Percentiles rank a stretch among this genome's conserved stretches.
phyloP scores from a whole-genome alignment of 37 sponge, comb jelly and placozoan genomes.

The Spongia lamella region DNA sequence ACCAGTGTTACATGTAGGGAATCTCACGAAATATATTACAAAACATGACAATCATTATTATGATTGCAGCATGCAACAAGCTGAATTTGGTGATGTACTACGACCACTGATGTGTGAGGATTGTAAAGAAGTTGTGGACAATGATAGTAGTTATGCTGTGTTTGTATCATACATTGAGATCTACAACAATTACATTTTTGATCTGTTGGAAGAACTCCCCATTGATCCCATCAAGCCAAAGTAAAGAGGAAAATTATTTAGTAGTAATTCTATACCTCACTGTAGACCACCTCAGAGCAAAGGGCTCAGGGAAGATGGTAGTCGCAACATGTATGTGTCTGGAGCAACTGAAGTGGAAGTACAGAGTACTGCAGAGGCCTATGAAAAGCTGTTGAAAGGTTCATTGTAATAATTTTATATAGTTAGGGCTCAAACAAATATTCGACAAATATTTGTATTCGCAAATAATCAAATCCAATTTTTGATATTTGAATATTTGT shows the following conservation, averaged over 20 bases:
- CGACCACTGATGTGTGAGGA: conserved; percentile 52
- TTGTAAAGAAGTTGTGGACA: conserved; percentile 62
- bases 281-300: conserved; percentile 75
- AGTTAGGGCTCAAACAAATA: too few species aligned
- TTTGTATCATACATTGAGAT: conserved; percentile 96
- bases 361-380: conserved; percentile 95
- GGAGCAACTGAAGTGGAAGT: conserved; percentile 93
- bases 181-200: conserved; percentile 96
- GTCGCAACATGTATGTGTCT: conserved; percentile 89
- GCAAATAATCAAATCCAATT: too few species aligned
- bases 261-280: background rate
- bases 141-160: conserved; percentile 89
- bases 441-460: too few species aligned
- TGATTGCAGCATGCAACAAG: conserved; percentile 45
- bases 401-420: too few species aligned
- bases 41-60: background rate
- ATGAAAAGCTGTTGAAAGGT: conserved; percentile 75
- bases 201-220: conserved; percentile 84
- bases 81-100: conserved; percentile 68
- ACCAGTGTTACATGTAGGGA: too few species aligned
- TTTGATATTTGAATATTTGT: too few species aligned
- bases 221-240: conserved; percentile 40
- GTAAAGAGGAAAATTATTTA: background rate
- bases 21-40: too few species aligned
- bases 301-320: conserved; percentile 70